Evolutionary conservation across 2,797 vertebrate genomes (phyloP).

Genomic region (Nasua narica): DNA sequence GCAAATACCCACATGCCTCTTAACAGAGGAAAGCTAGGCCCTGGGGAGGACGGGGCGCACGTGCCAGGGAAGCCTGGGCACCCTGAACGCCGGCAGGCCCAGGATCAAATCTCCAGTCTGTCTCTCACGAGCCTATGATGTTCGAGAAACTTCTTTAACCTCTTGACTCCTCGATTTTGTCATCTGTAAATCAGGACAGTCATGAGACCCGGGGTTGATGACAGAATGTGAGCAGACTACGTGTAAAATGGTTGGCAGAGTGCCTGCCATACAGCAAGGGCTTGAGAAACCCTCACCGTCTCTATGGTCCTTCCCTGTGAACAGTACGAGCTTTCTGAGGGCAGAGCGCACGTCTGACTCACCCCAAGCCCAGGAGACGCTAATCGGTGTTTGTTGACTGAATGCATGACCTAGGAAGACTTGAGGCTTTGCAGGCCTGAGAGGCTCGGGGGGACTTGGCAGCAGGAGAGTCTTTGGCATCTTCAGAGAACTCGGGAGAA

Average conservation of each 20-base stretch:
- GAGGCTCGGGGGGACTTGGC: not conserved
- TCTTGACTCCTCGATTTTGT: constrained; percentile 4
- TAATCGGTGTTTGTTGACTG: not conserved
- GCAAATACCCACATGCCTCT: not conserved
- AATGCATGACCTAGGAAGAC: not conserved
- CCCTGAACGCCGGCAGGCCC: not conserved
- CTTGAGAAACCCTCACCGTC: not conserved
- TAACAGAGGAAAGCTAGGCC: not conserved
- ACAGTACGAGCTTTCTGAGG: not conserved
- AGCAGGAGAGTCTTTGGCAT: not conserved
- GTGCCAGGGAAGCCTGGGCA: not conserved
- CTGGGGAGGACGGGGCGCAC: not conserved
- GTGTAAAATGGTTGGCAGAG: not conserved
- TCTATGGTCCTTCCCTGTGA: not conserved
- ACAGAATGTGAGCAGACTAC: not conserved
- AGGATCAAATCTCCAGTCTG: not conserved
- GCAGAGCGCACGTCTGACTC: not conserved
- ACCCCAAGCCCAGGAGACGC: not conserved
- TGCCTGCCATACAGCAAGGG: not conserved
- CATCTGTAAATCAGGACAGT: not conserved
- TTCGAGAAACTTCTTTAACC: not conserved
- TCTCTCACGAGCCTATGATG: not conserved
- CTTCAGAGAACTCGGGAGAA: not conserved
- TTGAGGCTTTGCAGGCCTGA: not conserved
- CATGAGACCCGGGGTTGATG: not conserved